Conservation (phyloP, 2,888 invertebrate species). For the Diachrysia chrysitis region DNA sequence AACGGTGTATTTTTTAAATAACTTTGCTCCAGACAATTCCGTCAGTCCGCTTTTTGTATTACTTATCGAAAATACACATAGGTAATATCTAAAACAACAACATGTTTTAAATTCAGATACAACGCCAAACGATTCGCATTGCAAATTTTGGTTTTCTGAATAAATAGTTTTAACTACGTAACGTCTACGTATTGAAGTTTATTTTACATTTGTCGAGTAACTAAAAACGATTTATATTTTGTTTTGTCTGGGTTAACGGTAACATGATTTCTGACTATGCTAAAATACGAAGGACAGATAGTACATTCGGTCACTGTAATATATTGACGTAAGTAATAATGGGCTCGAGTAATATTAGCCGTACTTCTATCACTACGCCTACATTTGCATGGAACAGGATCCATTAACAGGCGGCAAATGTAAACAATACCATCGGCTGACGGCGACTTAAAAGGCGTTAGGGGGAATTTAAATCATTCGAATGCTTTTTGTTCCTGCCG, state of each 20-base stretch:
- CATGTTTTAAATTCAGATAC: too few species aligned
- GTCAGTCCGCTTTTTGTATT: conserved; percentile 1
- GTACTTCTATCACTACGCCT: conserved; percentile 63
- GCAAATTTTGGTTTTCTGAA: conserved; percentile 5
- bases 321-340: conserved; percentile 47
- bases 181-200: conserved; percentile 15
- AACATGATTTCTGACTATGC: conserved; percentile 2
- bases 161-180: conserved; percentile 7
- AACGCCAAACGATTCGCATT: background rate
- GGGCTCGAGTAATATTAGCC: conserved; percentile 59
- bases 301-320: conserved; percentile 7
- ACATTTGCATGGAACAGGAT: conserved; percentile 73
- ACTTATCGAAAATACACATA: too few species aligned
- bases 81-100: too few species aligned
- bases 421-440: conserved; percentile 73
- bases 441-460: conserved; percentile 80
- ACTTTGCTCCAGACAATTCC: conserved; percentile 1
- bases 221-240: conserved; percentile 20
- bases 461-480: conserved; percentile 67
- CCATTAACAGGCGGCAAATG: conserved; percentile 74
- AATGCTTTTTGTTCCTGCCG: conserved; percentile 66
- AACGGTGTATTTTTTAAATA: conserved; percentile 11
- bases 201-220: conserved; percentile 10
- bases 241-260: conserved; percentile 26
- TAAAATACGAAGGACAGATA: background rate